These are phyloP conservation scores for Cricetomys ansorgei DNA, from an alignment of 2,113 vertebrate species.

Conservation along the genomic window DNA sequence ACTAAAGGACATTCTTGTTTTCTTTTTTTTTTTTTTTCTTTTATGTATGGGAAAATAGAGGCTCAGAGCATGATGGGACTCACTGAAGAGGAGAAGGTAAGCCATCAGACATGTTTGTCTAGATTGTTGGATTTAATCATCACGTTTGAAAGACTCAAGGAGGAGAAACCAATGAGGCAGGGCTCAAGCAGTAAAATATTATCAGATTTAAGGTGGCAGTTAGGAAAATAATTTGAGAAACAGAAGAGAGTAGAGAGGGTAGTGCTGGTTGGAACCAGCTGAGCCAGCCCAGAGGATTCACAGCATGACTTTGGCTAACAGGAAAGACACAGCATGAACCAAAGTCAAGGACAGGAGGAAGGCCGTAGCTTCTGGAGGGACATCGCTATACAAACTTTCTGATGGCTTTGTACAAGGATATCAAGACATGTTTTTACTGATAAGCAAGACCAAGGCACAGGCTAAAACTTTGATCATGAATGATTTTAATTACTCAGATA, in stretches of 20 bases:
- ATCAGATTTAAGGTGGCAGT: conserved; percentile 57
- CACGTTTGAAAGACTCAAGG: conserved; percentile 40
- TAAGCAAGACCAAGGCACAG: conserved; percentile 72
- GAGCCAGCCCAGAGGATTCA: conserved; percentile 66
- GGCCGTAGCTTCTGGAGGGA: conserved; percentile 61
- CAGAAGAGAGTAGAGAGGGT: conserved; percentile 16
- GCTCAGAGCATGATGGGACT: background rate
- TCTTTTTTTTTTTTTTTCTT: too few relatives aligned
- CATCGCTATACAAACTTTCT: conserved; percentile 31
- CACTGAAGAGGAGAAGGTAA: background rate
- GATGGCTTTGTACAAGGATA: conserved; percentile 63
- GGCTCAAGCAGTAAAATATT: conserved; percentile 64
- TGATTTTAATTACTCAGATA: conserved; percentile 82
- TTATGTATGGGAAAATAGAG: background rate
- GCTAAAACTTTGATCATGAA: conserved; percentile 78
- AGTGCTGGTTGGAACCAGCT: conserved; percentile 19
- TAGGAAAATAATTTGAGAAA: background rate
- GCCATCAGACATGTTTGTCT: background rate
- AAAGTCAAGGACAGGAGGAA: conserved; percentile 79
- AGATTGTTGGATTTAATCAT: conserved; percentile 9
- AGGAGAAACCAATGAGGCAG: background rate
- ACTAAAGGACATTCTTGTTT: background rate
- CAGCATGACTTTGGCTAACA: conserved; percentile 71
- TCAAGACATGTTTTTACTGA: conserved; percentile 76
- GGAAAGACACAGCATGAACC: conserved; percentile 61